Evolutionary conservation across 1,140 invertebrate species (phyloP).

Genomic region (Drosophila kepulauana): DNA sequence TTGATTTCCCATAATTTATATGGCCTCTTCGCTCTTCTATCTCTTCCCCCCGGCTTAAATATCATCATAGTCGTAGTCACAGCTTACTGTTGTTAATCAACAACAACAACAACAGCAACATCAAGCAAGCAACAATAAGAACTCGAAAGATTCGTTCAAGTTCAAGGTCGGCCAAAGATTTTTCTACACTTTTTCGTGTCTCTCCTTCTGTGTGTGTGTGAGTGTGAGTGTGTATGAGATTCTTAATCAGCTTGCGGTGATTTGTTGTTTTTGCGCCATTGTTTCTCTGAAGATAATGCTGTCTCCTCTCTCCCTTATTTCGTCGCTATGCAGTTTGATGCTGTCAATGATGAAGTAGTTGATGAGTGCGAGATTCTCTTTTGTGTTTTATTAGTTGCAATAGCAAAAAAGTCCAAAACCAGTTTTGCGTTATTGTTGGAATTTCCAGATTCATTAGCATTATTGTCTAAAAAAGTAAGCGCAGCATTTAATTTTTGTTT

Average conservation of each 20-base stretch:
- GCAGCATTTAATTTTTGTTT: constrained; percentile 4
- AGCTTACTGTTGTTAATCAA: constrained; percentile 32
- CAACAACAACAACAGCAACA: constrained; percentile 36
- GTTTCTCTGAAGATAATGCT: constrained; percentile 27
- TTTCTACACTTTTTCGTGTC: constrained; percentile 38
- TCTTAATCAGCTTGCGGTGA: constrained; percentile 34
- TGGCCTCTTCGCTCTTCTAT: neutral
- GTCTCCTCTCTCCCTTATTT: constrained; percentile 2
- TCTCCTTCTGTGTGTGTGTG: constrained; percentile 34
- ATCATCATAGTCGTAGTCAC: constrained; percentile 14
- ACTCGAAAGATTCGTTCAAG: constrained; percentile 70
- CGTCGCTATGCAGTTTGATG: constrained; percentile 38
- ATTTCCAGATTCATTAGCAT: constrained; percentile 49
- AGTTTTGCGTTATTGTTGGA: constrained; percentile 41
- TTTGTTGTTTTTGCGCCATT: constrained; percentile 30
- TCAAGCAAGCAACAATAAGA: neutral
- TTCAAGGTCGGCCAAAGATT: constrained; percentile 74
- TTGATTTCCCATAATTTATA: constrained; percentile 45
- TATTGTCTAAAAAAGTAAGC: constrained; percentile 32
- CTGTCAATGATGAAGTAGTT: constrained; percentile 30
- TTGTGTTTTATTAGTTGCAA: constrained; percentile 45
- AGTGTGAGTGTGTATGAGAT: constrained; percentile 40
- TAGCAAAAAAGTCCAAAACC: constrained; percentile 33
- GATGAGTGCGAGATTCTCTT: constrained; percentile 20
- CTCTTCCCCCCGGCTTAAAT: neutral